Evolutionary conservation across 2,113 vertebrate genomes (phyloP), one percentile per base, ranked within the genome.

Genomic region (Hylia prasina): DNA sequence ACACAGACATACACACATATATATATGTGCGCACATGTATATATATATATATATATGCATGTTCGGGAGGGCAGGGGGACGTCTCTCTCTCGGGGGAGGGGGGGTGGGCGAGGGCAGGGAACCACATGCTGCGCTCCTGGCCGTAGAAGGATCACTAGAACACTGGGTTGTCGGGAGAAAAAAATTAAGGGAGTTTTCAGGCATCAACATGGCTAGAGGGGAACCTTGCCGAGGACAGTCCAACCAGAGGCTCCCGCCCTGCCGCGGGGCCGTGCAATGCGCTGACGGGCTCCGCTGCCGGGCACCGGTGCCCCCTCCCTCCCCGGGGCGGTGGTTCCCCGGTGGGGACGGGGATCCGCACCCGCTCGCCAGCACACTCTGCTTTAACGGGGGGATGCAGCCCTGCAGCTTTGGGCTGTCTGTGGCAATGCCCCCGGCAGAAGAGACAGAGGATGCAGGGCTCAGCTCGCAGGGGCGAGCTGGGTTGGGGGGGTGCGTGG

Each of bases 151-250:
- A 96, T 96, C 89, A 96, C 94, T 97, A 96, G 90, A 97, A 97
- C 97, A 93, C 96, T 95, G 48, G 82, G 92, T 97, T 95, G 90
- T 97, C n/a, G 31, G 90, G 40, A 57, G 9, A 23, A 73, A 51
- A 56, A 81, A 20, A 61, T n/a, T 68, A 81, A 93, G 75, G 60
- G 95, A 96, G 64, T 97, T 98, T 97, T 97, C 98, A 99, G 99
- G 99, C 99, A 99, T 99, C 98, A 97, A 98, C 98, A 99, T 99
- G 99, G 99, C 99, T 98, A 99, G 97, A 99, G 97, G 96, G 98
- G 97, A 98, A 98, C 98, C 98, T 98, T 98, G 98, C 98, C 73
- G 98, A 98, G 99, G 97, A 98, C 98, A 98, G 98, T 99, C 99
- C 98, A 99, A 99, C 99, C 98, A 98, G 98, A 99, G 99, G 98